Evolutionary conservation across 2,113 vertebrate genomes (phyloP).

Genomic region (Potamarius usumacintae): DNA sequence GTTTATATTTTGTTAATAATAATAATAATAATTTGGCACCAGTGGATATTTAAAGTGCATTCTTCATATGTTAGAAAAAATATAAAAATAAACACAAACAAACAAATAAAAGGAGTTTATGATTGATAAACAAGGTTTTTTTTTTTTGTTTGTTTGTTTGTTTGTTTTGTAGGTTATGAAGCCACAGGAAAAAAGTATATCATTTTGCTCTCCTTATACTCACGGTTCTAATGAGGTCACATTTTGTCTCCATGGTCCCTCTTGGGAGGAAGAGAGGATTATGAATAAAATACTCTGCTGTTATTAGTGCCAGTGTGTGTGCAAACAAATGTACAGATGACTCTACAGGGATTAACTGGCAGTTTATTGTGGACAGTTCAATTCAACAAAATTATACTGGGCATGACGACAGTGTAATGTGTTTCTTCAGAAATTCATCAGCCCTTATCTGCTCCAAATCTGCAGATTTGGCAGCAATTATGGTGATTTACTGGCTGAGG

Average conservation of each 20-base stretch:
- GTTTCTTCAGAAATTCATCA: conserved; percentile 2
- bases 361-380: not conserved
- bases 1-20: no score
- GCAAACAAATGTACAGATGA: not conserved
- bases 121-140: not conserved
- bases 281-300: not conserved
- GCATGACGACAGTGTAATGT: not conserved
- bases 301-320: conserved; percentile 7
- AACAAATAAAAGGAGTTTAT: not conserved
- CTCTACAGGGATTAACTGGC: not conserved
- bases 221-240: conserved; percentile 14
- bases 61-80: not conserved
- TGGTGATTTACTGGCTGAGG: not conserved
- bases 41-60: no score
- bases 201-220: not conserved
- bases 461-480: not conserved
- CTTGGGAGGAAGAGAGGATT: not conserved
- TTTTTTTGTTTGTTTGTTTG: no score
- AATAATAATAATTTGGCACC: no score
- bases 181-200: not conserved
- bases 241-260: not conserved
- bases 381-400: not conserved
- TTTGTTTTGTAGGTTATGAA: no score
- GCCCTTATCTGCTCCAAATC: not conserved
- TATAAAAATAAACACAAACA: not conserved